phyloP scores from a whole-genome alignment of 1,140 invertebrate genomes.

The Drosophila funebris region DNA sequence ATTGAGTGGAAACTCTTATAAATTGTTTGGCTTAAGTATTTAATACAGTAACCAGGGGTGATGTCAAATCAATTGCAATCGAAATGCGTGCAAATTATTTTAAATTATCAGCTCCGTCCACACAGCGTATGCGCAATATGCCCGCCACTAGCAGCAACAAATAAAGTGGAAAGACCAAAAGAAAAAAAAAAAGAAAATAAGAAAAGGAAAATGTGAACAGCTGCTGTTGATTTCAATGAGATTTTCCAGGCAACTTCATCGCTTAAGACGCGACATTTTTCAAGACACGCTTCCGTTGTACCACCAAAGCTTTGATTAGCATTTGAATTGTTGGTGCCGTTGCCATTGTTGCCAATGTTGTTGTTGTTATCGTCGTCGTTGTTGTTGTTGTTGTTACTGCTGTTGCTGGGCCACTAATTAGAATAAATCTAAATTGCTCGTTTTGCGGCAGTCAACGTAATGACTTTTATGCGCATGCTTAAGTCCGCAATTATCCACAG shows the following conservation, averaged over 20 bases:
- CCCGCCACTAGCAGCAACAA: neutral
- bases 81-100: slow-evolving; percentile 36
- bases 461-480: slow-evolving; percentile 80
- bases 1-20: neutral
- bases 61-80: slow-evolving; percentile 7
- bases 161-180: neutral
- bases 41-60: neutral
- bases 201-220: slow-evolving; percentile 24
- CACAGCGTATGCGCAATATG: slow-evolving; percentile 27
- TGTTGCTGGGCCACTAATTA: slow-evolving; percentile 61
- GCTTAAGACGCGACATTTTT: slow-evolving; percentile 75
- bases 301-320: slow-evolving; percentile 60
- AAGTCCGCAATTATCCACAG: slow-evolving; percentile 78
- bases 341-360: too few species aligned
- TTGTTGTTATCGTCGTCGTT: too few species aligned
- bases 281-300: slow-evolving; percentile 41
- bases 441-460: slow-evolving; percentile 77
- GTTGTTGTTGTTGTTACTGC: slow-evolving; percentile 28
- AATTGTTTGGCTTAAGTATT: neutral
- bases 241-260: slow-evolving; percentile 74
- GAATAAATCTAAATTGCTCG: slow-evolving; percentile 79
- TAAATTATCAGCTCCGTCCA: slow-evolving; percentile 8
- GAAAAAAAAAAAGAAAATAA: neutral
- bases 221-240: slow-evolving; percentile 58
- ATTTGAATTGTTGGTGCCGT: slow-evolving; percentile 59